These are phyloP conservation scores for Epinotia demarniana DNA, from an alignment of 2,888 invertebrate genomes.

Conservation along the genomic window DNA sequence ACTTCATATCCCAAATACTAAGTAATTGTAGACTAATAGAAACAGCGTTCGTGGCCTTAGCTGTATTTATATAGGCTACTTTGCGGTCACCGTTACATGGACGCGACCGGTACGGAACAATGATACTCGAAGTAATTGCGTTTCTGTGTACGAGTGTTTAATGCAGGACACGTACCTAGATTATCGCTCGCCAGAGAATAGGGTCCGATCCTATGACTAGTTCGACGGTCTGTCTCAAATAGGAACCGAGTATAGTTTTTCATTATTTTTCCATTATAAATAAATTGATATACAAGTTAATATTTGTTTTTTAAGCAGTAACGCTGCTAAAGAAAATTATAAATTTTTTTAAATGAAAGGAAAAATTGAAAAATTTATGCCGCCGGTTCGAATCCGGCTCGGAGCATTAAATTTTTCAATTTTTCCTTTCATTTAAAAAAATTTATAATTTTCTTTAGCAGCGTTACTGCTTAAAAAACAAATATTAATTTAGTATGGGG, in stretches of 20 bases:
- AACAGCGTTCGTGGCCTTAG: background rate
- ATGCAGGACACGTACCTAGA: conserved; percentile 33
- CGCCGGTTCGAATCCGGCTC: no score
- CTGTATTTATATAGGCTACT: background rate
- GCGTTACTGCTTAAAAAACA: no score
- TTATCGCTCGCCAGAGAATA: conserved; percentile 37
- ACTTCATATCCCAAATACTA: background rate
- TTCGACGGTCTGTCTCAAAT: background rate
- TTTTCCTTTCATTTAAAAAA: no score
- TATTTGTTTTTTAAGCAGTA: no score
- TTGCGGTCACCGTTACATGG: background rate
- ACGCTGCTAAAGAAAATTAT: no score
- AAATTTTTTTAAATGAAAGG: no score
- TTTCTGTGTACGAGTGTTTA: conserved; percentile 12
- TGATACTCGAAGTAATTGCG: conserved; percentile 8
- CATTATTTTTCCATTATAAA: background rate
- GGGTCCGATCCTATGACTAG: conserved; percentile 13
- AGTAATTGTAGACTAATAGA: background rate
- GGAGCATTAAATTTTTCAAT: no score
- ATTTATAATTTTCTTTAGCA: no score
- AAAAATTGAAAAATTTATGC: no score
- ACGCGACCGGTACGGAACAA: conserved; percentile 13
- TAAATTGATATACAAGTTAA: background rate
- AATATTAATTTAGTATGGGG: no score
- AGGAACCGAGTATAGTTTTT: background rate